Base-by-base conservation (phyloP, 2,888 invertebrate species). In the Doris montereyensis region DNA sequence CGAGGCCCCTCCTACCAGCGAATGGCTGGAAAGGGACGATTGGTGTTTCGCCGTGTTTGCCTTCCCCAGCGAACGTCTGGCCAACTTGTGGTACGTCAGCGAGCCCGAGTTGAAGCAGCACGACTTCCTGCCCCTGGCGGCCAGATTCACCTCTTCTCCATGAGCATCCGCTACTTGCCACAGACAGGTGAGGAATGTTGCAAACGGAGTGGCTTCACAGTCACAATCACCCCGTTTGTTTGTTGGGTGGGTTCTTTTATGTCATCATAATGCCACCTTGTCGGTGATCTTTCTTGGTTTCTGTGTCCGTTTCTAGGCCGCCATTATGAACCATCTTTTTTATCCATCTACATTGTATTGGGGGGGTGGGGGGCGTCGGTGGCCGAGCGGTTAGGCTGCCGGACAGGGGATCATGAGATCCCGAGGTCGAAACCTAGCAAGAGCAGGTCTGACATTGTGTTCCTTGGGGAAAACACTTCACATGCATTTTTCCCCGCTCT, bases 21-120 rank as follows among this genome's bases (percentile, higher is more conserved):
- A 80, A 28, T 83, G 83, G 83, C 60, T 72, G 70, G 30, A 41
- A 26, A 74, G 79, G 17, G 65, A 75, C 41, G 83, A 83, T 76
- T 83, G 83, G 83, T 83, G 83, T 65, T 71, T 80, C 28, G 80
- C 79, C 1, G 79, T 81, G 60, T 79, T 83, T 68, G 74, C 80
- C 62, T 83, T 83, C 74, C 83, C 83, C 73, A 79, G 76, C 26
- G 82, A 83, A 58, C 52, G 75, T 10, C 67, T 77, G 34, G 83
- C 83, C 70, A 80, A 76, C 41, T 67, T 81, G 21, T 83, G 83
- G 83, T 83, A 82, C 73, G 72, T 81, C 79, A 85, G 85, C 62
- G 86, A 86, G 70, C 81, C 81, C 0, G 82, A 83, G 34, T 84
- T 86, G 68, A 85, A 84, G 30, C 85, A 86, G 78, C 85, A 84